A percentile compares a stretch with the other conserved stretches of the same genome.
Evolutionary conservation across 2,888 invertebrate species (phyloP).

Genomic region (Andrena dorsata): DNA sequence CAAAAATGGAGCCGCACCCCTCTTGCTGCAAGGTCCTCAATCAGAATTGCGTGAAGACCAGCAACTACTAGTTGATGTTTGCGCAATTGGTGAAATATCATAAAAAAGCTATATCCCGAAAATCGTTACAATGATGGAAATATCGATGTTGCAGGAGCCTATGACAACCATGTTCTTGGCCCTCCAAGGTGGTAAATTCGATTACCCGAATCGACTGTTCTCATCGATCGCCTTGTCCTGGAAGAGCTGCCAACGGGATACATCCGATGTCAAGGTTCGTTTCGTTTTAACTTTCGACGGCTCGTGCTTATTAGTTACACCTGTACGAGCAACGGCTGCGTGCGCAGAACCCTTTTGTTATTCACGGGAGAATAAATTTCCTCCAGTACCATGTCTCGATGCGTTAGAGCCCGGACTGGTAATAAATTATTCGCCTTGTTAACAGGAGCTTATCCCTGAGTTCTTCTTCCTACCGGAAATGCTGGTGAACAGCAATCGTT

Average conservation of each 20-base stretch:
- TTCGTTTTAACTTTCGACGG: conserved; percentile 25
- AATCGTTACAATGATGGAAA: neutral
- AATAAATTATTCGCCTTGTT: conserved; percentile 63
- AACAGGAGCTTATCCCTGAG: conserved; percentile 98
- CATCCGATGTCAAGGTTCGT: conserved; percentile 97
- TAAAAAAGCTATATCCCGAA: neutral
- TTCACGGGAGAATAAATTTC: conserved; percentile 20
- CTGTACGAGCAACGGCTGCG: conserved; percentile 23
- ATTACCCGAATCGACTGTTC: conserved; percentile 98
- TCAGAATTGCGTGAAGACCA: too few species aligned
- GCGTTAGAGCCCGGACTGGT: neutral
- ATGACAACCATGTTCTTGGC: conserved; percentile 99
- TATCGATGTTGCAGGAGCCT: conserved; percentile 91
- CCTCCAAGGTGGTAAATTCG: conserved; percentile 99
- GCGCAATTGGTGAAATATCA: neutral
- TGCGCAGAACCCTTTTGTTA: conserved; percentile 26
- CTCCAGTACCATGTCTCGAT: neutral
- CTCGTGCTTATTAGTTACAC: conserved; percentile 28
- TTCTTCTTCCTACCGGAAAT: conserved; percentile 99
- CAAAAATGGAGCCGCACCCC: too few species aligned
- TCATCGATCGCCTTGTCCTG: conserved; percentile 97
- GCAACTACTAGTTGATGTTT: too few species aligned
- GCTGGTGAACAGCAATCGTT: conserved; percentile 95
- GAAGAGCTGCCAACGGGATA: conserved; percentile 99
- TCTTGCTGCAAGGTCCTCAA: too few species aligned